Conservation (phyloP, 2,113 vertebrate genomes). For the Malaclemys terrapin region DNA sequence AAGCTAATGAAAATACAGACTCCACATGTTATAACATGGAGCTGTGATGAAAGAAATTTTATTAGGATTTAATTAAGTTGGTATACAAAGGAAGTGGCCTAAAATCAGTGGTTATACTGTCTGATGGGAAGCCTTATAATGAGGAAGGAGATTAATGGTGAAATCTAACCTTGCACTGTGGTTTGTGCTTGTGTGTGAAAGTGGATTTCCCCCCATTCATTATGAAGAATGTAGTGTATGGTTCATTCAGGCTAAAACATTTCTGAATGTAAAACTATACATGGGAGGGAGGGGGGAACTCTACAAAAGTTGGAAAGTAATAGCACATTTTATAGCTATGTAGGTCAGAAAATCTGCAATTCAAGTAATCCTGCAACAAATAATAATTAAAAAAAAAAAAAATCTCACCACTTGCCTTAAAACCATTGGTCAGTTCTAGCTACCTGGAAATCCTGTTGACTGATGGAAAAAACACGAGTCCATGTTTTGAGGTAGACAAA, state of each 20-base stretch:
- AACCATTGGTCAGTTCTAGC: accelerated
- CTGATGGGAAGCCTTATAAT: background rate
- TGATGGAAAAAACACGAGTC: slow-evolving; percentile 3
- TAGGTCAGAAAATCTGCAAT: background rate
- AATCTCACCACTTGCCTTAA: accelerated
- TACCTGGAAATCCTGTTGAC: background rate
- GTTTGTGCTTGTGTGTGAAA: background rate
- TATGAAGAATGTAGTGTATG: background rate
- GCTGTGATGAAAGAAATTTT: background rate
- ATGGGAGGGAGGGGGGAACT: background rate
- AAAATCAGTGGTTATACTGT: background rate
- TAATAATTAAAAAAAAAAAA: background rate
- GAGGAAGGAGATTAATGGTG: slow-evolving; percentile 5
- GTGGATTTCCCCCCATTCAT: background rate
- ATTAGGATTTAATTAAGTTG: background rate
- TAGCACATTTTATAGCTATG: background rate
- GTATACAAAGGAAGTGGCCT: background rate
- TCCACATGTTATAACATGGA: background rate
- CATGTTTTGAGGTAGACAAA: background rate
- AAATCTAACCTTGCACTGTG: background rate
- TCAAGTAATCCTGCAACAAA: background rate
- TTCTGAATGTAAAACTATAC: background rate
- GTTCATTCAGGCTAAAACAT: background rate
- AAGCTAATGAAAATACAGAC: background rate
- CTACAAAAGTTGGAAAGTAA: background rate